Conservation (phyloP, 2,797 vertebrate genomes). For the Bovichtus variegatus region DNA sequence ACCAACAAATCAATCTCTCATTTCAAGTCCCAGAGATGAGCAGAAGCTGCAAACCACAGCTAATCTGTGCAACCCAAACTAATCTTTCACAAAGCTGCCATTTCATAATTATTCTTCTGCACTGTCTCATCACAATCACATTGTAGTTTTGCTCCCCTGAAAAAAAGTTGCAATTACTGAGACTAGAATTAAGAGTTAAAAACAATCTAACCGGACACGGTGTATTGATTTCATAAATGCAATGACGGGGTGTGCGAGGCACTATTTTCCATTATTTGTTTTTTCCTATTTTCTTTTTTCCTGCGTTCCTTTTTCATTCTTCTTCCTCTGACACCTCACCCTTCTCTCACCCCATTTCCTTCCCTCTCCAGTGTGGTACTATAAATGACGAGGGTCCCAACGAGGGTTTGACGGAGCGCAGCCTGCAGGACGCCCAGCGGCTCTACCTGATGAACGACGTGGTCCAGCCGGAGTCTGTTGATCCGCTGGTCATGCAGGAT, state of each 20-base stretch:
- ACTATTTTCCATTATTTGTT: background rate
- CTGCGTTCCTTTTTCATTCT: background rate
- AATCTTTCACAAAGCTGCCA: constrained; percentile 19
- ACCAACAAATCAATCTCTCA: constrained; percentile 26
- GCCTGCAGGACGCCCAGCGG: constrained; percentile 96
- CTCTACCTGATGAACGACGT: constrained; percentile 98
- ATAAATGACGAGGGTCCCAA: constrained; percentile 93
- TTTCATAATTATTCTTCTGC: constrained; percentile 23
- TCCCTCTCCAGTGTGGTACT: constrained; percentile 89
- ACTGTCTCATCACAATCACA: constrained; percentile 12
- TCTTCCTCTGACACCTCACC: background rate
- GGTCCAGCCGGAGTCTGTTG: constrained; percentile 94
- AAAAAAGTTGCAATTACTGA: constrained; percentile 26
- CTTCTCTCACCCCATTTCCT: no score
- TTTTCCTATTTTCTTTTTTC: constrained; percentile 3
- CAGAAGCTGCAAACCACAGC: constrained; percentile 26
- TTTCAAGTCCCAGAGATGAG: constrained; percentile 17
- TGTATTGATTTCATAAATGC: constrained; percentile 20
- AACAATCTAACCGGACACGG: background rate
- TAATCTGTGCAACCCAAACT: constrained; percentile 20
- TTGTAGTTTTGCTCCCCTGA: background rate
- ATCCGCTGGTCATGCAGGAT: constrained; percentile 96
- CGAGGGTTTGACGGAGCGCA: constrained; percentile 94
- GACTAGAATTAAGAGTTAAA: constrained; percentile 26
- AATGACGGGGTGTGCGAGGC: background rate